These are phyloP conservation scores for Drosophila mayaguana DNA, from an alignment of 2,888 invertebrate genomes.

Conservation along the genomic window DNA sequence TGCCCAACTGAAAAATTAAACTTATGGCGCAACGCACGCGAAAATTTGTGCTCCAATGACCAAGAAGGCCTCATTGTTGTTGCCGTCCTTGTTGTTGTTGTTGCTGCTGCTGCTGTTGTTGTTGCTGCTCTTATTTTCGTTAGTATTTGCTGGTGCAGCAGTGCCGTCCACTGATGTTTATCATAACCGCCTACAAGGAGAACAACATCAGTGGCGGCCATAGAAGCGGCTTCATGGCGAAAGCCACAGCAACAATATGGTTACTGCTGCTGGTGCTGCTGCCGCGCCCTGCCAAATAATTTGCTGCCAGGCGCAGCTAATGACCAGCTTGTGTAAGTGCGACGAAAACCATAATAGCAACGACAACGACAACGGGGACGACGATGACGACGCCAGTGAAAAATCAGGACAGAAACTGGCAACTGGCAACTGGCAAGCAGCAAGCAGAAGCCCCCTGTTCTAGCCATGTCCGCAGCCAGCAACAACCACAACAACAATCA, in stretches of 20 bases:
- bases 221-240: conserved; percentile 11
- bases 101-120: conserved; percentile 6
- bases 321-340: conserved; percentile 78
- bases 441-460: neutral
- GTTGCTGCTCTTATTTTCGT: conserved; percentile 8
- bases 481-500: conserved; percentile 60
- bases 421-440: conserved; percentile 17
- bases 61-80: conserved; percentile 25
- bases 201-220: conserved; percentile 27
- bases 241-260: conserved; percentile 66
- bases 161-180: conserved; percentile 64
- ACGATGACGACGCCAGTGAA: conserved; percentile 50
- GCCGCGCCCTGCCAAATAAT: conserved; percentile 72
- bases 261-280: conserved; percentile 37
- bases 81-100: conserved; percentile 10
- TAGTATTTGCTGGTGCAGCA: conserved; percentile 37
- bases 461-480: conserved; percentile 34
- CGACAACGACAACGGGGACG: conserved; percentile 28
- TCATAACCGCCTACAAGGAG: conserved; percentile 71
- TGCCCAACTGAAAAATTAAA: conserved; percentile 59
- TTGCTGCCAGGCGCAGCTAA: conserved; percentile 72
- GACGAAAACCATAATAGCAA: conserved; percentile 39
- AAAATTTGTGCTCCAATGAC: conserved; percentile 53
- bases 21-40: conserved; percentile 65
- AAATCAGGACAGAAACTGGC: conserved; percentile 67